Evolutionary conservation across 1,140 invertebrate species (phyloP), one percentile per base, ranked within the genome.

Genomic region (Xylocopa sonorina): DNA sequence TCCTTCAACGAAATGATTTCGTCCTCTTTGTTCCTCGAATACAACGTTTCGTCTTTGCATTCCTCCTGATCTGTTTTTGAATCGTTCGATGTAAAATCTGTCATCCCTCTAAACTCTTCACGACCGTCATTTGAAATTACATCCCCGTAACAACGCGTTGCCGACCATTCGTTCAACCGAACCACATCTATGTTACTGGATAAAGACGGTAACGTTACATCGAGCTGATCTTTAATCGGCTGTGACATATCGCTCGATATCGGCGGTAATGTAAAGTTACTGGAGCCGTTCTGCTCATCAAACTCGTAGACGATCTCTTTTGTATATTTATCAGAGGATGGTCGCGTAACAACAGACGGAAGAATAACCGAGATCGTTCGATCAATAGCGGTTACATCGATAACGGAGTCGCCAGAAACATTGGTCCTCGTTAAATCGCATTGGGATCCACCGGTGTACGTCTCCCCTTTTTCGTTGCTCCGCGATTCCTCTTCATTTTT

Each of bases 161-260:
- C n/a, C n/a, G n/a, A 16, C 46, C 14, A 24, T 46, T 64, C 27
- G 32, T 29, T 60, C 18, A 24, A 29, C 14, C 27, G 41, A 14
- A 24, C n/a, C n/a, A n/a, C 62, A 9, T 78, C 88, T 0, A 55
- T 57, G 0, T 86, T 38, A 0, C 86, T 78, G 7, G 89, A 86
- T 7, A 93, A 62, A 14, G 83, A 58, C 0, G 92, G 92, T 10
- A 93, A 85, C 3, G 83, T 82, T 1, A 92, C 14, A 4, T 88
- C 78, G 27, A 81, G 80, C 3, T 87, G 89, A 29, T 51, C 81
- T 62, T 89, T 91, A 0, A 71, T 27, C 6, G 82, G 85, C 75
- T 86, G 92, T 0, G 68, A 77, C 0, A 83, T 80, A 34, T 91
- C 91, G 27, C 88, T 88, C 12, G 90, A 91, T 16, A 93, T 93